These are phyloP conservation scores for Tetanocera ferruginea DNA, from an alignment of 2,888 invertebrate species.

Conservation along the genomic window DNA sequence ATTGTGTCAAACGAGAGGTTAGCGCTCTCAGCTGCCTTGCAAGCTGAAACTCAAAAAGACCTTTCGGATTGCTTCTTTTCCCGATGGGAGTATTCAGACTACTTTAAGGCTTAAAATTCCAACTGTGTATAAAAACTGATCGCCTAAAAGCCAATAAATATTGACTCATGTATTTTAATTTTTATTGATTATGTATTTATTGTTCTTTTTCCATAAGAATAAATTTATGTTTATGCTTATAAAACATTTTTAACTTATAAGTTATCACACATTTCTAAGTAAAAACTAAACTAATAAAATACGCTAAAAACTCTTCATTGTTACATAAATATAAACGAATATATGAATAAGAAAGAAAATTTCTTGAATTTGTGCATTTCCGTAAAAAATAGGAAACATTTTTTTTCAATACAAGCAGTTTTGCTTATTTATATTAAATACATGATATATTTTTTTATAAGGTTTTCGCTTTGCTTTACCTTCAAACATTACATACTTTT, in stretches of 20 bases:
- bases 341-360: not conserved
- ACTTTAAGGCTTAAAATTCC: too few species aligned
- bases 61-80: too few species aligned
- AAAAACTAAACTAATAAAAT: constrained; percentile 9
- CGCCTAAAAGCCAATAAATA: too few species aligned
- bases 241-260: not conserved
- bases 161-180: too few species aligned
- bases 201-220: not conserved
- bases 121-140: too few species aligned
- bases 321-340: not conserved
- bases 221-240: not conserved
- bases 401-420: not conserved
- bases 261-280: constrained; percentile 6
- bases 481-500: constrained; percentile 14
- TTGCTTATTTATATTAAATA: not conserved
- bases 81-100: too few species aligned
- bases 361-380: not conserved
- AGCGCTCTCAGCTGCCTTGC: too few species aligned
- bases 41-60: too few species aligned
- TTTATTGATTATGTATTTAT: not conserved
- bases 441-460: constrained; percentile 16
- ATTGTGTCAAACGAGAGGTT: too few species aligned
- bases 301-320: not conserved
- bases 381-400: not conserved
- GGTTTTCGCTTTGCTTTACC: constrained; percentile 26